Conservation (phyloP, 1,140 invertebrate species). For the Caenorhabditis tropicalis region DNA sequence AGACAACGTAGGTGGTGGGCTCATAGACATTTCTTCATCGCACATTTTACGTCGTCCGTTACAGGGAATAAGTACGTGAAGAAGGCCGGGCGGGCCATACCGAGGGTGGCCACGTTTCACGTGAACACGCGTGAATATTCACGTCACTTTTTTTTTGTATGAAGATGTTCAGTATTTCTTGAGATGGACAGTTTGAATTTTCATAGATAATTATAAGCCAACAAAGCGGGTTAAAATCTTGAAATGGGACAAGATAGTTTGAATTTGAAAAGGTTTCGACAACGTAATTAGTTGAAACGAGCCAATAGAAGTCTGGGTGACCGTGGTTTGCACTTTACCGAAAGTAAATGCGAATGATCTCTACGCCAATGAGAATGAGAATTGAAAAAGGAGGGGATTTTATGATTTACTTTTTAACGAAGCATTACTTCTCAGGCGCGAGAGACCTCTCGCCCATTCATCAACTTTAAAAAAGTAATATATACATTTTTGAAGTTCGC, state of each 20-base stretch:
- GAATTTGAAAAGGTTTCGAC: neutral
- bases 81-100: neutral
- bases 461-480: too few species aligned
- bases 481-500: neutral
- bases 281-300: neutral
- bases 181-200: too few species aligned
- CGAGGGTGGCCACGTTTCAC: neutral
- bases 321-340: neutral
- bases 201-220: too few species aligned
- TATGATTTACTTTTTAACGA: too few species aligned
- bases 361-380: neutral
- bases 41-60: constrained; percentile 6
- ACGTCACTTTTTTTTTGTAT: neutral
- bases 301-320: neutral
- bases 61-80: neutral
- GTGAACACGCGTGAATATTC: neutral
- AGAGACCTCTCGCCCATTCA: too few species aligned
- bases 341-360: neutral
- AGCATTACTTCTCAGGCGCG: too few species aligned
- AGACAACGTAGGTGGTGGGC: neutral
- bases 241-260: too few species aligned
- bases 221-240: too few species aligned
- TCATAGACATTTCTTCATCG: constrained; percentile 5
- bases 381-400: too few species aligned
- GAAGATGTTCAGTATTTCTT: too few species aligned